These are phyloP conservation scores for Arctocebus calabarensis DNA, from an alignment of 2,797 vertebrate species.

Conservation along the genomic window DNA sequence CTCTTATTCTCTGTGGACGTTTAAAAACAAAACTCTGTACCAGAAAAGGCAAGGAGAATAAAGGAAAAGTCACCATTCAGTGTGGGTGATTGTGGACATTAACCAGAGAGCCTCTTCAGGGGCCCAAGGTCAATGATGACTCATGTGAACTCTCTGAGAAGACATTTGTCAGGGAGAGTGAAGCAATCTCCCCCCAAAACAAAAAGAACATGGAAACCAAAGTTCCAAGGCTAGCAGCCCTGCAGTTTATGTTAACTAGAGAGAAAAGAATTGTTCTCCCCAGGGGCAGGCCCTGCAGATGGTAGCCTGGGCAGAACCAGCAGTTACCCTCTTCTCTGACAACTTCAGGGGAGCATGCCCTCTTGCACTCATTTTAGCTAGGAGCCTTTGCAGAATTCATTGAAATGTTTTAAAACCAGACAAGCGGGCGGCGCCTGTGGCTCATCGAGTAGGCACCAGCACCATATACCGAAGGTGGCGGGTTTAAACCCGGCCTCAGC, in stretches of 20 bases:
- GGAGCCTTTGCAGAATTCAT: conserved; percentile 55
- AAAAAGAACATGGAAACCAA: conserved; percentile 48
- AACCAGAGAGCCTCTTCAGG: background rate
- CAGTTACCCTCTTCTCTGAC: background rate
- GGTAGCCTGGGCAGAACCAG: background rate
- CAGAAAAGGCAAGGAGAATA: conserved; percentile 15
- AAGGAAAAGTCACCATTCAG: background rate
- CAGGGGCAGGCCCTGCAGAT: background rate
- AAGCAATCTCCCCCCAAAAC: background rate
- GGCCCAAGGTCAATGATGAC: background rate
- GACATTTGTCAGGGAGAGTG: background rate
- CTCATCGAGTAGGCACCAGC: too few relatives aligned
- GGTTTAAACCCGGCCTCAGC: too few relatives aligned
- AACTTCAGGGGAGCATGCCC: background rate
- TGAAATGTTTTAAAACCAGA: conserved; percentile 65
- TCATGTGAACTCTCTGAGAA: conserved; percentile 59
- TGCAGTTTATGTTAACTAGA: background rate
- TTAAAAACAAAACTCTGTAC: background rate
- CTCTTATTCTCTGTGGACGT: background rate
- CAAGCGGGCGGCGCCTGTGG: too few relatives aligned
- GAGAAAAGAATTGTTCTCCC: conserved; percentile 2
- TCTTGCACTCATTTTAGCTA: background rate
- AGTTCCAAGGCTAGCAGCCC: conserved; percentile 43
- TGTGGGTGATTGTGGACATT: background rate
- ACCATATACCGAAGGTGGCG: too few relatives aligned